Percentiles rank a stretch among this genome's conserved stretches.
Conservation (phyloP, 53 echinoderm and acorn worm species). For the Glandiceps talaboti region DNA sequence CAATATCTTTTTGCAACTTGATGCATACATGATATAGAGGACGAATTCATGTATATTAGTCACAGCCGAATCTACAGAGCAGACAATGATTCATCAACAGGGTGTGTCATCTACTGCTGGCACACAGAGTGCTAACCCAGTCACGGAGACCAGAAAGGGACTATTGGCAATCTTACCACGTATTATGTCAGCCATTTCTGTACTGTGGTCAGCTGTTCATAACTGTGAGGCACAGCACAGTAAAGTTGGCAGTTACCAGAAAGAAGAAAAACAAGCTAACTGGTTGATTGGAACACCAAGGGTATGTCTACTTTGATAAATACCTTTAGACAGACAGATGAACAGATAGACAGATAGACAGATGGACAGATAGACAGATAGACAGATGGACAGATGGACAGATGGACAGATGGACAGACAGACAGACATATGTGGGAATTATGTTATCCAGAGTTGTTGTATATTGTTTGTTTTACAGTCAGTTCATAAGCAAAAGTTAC, state of each 20-base stretch:
- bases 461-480: no score
- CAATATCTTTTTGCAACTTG: background rate
- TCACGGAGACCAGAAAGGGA: conserved; percentile 74
- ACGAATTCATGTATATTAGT: background rate
- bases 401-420: no score
- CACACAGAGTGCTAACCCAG: conserved; percentile 63
- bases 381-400: no score
- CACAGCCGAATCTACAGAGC: background rate
- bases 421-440: no score
- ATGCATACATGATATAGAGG: background rate
- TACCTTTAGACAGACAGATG: no score
- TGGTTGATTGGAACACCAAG: conserved; percentile 89
- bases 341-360: no score
- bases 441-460: no score
- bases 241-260: conserved; percentile 25
- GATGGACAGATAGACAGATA: no score
- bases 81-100: conserved; percentile 15
- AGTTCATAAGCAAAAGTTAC: no score
- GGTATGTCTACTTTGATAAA: conserved; percentile 20
- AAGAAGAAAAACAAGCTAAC: conserved; percentile 45
- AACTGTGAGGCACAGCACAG: conserved; percentile 28
- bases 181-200: conserved; percentile 77
- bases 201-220: conserved; percentile 68
- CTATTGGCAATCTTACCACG: conserved; percentile 81
- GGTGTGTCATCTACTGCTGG: conserved; percentile 43